A percentile compares a stretch with the other conserved stretches of the same genome.
These are phyloP conservation scores for Samia ricini DNA, from an alignment of 1,140 invertebrate genomes.

Conservation along the genomic window DNA sequence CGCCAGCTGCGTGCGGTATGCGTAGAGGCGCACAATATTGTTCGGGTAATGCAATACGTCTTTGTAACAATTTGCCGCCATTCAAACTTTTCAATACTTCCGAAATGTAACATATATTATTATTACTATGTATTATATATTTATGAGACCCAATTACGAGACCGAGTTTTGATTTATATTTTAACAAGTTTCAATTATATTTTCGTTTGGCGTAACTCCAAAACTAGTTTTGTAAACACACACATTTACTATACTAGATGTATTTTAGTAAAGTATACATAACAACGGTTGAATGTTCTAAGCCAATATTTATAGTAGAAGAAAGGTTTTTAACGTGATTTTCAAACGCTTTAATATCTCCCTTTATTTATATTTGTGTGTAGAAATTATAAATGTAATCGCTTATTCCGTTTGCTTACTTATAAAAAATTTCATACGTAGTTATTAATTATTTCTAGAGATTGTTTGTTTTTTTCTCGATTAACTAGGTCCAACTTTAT, in stretches of 20 bases:
- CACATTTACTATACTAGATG: neutral
- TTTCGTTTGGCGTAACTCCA: neutral
- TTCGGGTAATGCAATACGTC: conserved; percentile 21
- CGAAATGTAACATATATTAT: conserved; percentile 1
- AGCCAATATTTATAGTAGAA: no score
- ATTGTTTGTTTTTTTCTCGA: no score
- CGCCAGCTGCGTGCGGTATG: conserved; percentile 10
- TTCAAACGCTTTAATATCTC: no score
- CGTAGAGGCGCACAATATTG: conserved; percentile 12
- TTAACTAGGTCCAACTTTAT: no score
- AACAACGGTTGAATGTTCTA: no score
- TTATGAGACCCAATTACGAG: neutral
- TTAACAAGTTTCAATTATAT: neutral
- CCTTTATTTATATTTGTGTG: no score
- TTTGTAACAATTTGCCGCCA: conserved; percentile 15
- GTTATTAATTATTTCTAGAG: no score
- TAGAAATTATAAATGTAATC: no score
- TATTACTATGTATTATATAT: no score
- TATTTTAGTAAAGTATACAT: neutral
- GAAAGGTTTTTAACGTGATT: no score
- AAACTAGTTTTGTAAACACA: neutral
- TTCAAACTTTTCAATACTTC: conserved; percentile 2
- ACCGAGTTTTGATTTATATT: conserved; percentile 1
- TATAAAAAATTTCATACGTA: no score
- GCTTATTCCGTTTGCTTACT: no score